phyloP scores from a whole-genome alignment of 2,113 vertebrate species.

The Syngnathoides biaculeatus region DNA sequence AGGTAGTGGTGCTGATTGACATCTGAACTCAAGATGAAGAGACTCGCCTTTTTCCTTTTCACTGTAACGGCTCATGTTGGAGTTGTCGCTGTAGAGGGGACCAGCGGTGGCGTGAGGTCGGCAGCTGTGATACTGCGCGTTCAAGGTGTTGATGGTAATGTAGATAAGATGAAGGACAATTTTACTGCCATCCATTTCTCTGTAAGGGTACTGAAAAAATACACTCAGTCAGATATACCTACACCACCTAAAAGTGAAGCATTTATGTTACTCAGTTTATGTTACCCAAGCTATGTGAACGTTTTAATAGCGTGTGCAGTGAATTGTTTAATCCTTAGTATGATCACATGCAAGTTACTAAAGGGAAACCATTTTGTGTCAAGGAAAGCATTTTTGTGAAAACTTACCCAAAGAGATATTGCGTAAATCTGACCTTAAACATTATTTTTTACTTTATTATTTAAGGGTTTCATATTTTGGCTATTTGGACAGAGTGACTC shows the following conservation, averaged over 20 bases:
- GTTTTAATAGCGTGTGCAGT: no score
- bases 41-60: slow-evolving; percentile 95
- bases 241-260: not conserved
- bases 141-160: slow-evolving; percentile 96
- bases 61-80: slow-evolving; percentile 96
- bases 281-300: no score
- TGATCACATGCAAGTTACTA: no score
- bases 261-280: no score
- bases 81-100: slow-evolving; percentile 96
- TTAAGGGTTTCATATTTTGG: no score
- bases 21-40: slow-evolving; percentile 6
- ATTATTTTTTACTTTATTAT: no score
- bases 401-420: no score
- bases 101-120: slow-evolving; percentile 91
- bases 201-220: slow-evolving; percentile 86
- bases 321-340: no score
- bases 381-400: no score
- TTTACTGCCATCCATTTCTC: slow-evolving; percentile 96
- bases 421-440: no score
- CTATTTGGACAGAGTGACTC: no score
- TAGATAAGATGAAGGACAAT: slow-evolving; percentile 93
- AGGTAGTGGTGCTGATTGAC: not conserved
- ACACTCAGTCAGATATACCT: not conserved
- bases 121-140: slow-evolving; percentile 98
- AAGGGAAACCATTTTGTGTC: no score